Evolutionary conservation across 1,140 invertebrate genomes (phyloP).

Genomic region (Pararge aegeria): DNA sequence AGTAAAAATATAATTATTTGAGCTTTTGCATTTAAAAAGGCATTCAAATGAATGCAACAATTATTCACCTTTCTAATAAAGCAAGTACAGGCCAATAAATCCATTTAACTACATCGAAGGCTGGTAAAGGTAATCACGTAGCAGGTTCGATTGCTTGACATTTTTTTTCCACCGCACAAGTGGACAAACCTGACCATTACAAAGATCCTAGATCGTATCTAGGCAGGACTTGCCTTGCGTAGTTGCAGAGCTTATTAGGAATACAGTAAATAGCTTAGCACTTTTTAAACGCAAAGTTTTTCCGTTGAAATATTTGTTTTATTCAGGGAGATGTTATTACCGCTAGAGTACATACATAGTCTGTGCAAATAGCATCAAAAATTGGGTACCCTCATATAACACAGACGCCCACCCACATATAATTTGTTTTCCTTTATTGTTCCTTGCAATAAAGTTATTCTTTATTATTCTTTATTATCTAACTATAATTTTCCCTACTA

Average conservation of each 20-base stretch:
- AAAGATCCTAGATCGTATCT: conserved; percentile 8
- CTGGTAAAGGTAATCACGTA: background rate
- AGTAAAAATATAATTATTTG: no score
- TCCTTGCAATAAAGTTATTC: no score
- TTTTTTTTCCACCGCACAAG: background rate
- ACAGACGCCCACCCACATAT: no score
- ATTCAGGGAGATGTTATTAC: background rate
- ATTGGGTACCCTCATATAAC: no score
- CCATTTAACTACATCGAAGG: background rate
- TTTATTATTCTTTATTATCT: no score
- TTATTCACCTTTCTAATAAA: no score
- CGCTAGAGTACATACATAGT: background rate
- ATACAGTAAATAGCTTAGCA: conserved; percentile 2
- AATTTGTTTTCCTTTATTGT: no score
- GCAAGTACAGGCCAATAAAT: background rate
- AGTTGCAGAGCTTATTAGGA: conserved; percentile 3
- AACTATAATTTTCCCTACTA: no score
- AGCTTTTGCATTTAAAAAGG: no score
- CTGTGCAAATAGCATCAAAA: no score
- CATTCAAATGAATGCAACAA: background rate
- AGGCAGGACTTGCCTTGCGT: background rate
- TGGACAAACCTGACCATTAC: conserved; percentile 5
- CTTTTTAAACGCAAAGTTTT: background rate
- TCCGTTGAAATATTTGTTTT: background rate
- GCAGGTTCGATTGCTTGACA: background rate